These are phyloP conservation scores for Hylia prasina DNA, from an alignment of 2,113 vertebrate species.

Conservation along the genomic window DNA sequence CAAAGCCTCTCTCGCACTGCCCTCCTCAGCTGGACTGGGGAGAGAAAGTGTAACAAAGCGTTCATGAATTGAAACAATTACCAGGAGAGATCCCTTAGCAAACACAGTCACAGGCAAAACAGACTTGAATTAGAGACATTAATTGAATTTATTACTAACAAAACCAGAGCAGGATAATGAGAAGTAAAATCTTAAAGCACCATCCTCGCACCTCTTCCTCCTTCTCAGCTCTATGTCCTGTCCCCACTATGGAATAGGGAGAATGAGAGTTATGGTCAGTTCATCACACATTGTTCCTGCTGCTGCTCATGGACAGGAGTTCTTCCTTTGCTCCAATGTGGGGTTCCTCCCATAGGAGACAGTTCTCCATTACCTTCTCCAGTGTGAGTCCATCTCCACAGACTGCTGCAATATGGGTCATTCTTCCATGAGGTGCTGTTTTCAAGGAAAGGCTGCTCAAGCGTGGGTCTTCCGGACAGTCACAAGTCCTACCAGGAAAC, in stretches of 20 bases:
- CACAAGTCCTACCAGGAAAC: background rate
- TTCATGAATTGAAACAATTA: background rate
- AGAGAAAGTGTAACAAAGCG: background rate
- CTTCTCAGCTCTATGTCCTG: background rate
- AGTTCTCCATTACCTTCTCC: too few relatives aligned
- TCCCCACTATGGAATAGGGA: too few relatives aligned
- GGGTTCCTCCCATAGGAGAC: background rate
- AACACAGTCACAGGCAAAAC: accelerated
- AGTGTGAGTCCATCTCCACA: background rate
- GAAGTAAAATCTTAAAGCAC: background rate
- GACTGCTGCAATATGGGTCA: too few relatives aligned
- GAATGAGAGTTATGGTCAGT: background rate
- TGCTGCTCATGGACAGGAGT: accelerated
- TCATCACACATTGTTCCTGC: background rate
- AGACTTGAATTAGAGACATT: background rate
- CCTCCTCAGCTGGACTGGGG: background rate
- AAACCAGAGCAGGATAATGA: background rate
- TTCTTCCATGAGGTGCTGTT: accelerated
- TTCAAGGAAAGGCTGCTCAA: background rate
- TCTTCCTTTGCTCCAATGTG: accelerated
- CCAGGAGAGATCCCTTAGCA: background rate
- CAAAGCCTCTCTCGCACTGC: background rate
- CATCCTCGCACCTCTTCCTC: too few relatives aligned
- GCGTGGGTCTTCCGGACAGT: accelerated
- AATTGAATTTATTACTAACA: background rate